Percentiles rank a stretch among this genome's conserved stretches.
Evolutionary conservation across 2,113 vertebrate genomes (phyloP).

Genomic region (Oryzias melastigma): DNA sequence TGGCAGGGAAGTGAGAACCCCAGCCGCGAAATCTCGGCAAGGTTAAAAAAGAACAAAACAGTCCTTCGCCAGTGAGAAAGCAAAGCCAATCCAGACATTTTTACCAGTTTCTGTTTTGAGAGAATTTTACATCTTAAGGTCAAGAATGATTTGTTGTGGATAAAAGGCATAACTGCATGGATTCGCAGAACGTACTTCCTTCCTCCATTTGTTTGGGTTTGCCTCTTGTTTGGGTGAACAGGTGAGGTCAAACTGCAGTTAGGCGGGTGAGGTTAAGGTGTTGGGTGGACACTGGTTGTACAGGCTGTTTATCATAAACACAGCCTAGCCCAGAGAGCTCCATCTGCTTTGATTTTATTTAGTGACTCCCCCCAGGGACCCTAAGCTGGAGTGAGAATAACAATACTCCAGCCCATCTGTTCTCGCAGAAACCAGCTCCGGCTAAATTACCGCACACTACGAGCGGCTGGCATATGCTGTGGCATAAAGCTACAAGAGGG

Average conservation of each 20-base stretch:
- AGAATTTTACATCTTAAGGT: constrained; percentile 62
- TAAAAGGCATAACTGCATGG: constrained; percentile 11
- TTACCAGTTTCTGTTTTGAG: constrained; percentile 55
- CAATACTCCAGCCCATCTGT: constrained; percentile 95
- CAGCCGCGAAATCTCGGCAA: constrained; percentile 37
- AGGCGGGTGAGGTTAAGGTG: constrained; percentile 69
- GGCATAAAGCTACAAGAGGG: constrained; percentile 95
- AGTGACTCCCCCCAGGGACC: constrained; percentile 87
- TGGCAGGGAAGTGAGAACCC: constrained; percentile 49
- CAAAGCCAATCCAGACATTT: constrained; percentile 51
- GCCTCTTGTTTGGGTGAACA: constrained; percentile 41
- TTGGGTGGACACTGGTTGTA: constrained; percentile 75
- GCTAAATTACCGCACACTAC: constrained; percentile 94
- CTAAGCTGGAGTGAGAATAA: constrained; percentile 90
- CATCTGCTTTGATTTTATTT: constrained; percentile 97
- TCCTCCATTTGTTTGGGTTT: constrained; percentile 55
- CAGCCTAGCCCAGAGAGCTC: constrained; percentile 88
- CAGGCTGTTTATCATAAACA: constrained; percentile 85
- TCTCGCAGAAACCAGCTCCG: constrained; percentile 83
- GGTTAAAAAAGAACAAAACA: constrained; percentile 64
- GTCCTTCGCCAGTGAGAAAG: constrained; percentile 49
- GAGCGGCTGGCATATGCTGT: constrained; percentile 94
- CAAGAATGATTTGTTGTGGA: constrained; percentile 26
- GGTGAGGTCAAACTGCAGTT: constrained; percentile 44
- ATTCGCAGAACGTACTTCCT: constrained; percentile 28